These are phyloP conservation scores for Microctonus aethiopoides DNA, from an alignment of 2,888 invertebrate species.

Conservation along the genomic window DNA sequence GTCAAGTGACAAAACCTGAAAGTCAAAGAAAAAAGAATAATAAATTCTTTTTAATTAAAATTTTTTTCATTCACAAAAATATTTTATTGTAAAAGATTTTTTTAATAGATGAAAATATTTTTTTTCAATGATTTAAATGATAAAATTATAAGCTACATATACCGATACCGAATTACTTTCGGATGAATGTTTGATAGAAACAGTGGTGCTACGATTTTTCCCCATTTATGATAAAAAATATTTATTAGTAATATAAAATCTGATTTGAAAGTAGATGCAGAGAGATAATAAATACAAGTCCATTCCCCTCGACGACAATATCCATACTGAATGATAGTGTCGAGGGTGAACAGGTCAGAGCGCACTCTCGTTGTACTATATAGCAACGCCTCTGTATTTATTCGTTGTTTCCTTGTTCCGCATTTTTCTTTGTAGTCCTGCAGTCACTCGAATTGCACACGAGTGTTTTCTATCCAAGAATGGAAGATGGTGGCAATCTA, in stretches of 20 bases:
- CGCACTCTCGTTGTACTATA: constrained; percentile 45
- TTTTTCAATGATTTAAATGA: too few relatives aligned
- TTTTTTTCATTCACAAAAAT: too few relatives aligned
- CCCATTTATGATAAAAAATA: too few relatives aligned
- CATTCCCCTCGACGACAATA: neutral
- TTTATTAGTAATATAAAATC: too few relatives aligned
- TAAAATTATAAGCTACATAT: too few relatives aligned
- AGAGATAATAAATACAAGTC: neutral
- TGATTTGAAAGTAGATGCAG: neutral
- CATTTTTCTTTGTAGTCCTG: neutral
- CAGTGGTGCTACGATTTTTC: constrained; percentile 40
- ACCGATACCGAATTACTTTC: too few relatives aligned
- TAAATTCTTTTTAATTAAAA: too few relatives aligned
- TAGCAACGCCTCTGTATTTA: constrained; percentile 32
- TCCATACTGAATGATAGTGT: neutral
- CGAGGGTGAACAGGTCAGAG: constrained; percentile 40
- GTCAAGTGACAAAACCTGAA: constrained; percentile 95
- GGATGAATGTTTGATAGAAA: too few relatives aligned
- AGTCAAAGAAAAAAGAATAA: constrained; percentile 42
- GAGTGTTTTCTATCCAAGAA: constrained; percentile 31
- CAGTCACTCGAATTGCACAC: neutral
- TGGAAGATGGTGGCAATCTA: neutral
- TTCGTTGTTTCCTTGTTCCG: neutral
- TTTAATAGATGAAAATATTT: too few relatives aligned
- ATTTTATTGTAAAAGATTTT: too few relatives aligned